Evolutionary conservation across 1,140 invertebrate species (phyloP).

Genomic region (Drosophila oshimai): DNA sequence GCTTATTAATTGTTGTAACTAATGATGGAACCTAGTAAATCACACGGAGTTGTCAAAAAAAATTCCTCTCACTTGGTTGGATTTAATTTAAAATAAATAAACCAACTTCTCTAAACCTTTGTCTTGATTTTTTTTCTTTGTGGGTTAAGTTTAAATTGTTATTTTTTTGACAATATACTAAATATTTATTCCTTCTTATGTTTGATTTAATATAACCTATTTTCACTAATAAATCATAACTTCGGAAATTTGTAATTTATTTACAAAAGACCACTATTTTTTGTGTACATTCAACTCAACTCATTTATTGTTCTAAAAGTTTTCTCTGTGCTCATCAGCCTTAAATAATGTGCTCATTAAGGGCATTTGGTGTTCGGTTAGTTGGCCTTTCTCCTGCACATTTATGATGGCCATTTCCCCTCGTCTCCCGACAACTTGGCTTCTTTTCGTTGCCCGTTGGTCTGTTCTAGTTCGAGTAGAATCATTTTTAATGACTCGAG

Average conservation of each 20-base stretch:
- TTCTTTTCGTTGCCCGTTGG: conserved; percentile 24
- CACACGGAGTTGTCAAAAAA: too few relatives aligned
- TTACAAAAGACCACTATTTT: neutral
- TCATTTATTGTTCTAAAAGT: neutral
- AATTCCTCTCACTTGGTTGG: too few relatives aligned
- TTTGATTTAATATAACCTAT: too few relatives aligned
- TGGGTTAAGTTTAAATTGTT: too few relatives aligned
- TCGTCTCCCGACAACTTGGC: neutral
- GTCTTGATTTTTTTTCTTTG: too few relatives aligned
- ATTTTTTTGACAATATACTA: too few relatives aligned
- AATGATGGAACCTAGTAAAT: neutral
- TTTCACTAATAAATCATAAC: too few relatives aligned
- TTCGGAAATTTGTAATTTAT: neutral
- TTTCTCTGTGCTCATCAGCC: neutral
- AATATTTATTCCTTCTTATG: too few relatives aligned
- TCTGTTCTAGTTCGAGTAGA: conserved; percentile 73
- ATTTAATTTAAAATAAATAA: too few relatives aligned
- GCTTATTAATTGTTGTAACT: conserved; percentile 17
- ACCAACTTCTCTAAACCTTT: too few relatives aligned
- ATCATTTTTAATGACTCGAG: conserved; percentile 74
- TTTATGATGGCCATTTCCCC: conserved; percentile 42
- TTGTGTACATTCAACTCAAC: neutral
- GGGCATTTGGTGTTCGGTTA: conserved; percentile 31
- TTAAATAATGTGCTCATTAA: conserved; percentile 6
- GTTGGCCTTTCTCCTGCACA: conserved; percentile 34